Evolutionary conservation across 2,113 vertebrate species (phyloP).

Genomic region (Peromyscus polionotus): DNA sequence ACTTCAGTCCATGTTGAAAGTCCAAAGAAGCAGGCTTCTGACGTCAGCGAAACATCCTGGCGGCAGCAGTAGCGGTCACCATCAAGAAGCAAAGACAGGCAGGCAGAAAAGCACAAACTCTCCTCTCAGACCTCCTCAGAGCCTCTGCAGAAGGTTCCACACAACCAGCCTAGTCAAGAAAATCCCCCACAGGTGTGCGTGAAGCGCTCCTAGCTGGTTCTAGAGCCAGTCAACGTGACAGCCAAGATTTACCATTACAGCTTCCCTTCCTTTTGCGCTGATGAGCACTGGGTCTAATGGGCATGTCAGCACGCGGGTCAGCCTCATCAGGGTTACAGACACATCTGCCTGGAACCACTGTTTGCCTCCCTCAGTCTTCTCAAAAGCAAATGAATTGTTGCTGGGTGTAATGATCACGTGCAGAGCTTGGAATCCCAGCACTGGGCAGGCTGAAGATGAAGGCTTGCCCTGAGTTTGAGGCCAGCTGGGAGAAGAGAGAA

Average conservation of each 20-base stretch:
- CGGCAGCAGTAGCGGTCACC: not conserved
- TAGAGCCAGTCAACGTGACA: not conserved
- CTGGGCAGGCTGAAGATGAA: not conserved
- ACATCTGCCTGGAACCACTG: not conserved
- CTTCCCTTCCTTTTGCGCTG: not conserved
- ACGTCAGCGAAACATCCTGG: not conserved
- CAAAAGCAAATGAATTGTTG: not conserved
- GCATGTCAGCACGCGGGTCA: not conserved
- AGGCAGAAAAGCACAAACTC: not conserved
- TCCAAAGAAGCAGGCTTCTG: not conserved
- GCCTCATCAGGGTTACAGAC: not conserved
- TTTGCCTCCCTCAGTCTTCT: not conserved
- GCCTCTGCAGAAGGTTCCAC: not conserved
- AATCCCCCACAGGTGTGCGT: not conserved
- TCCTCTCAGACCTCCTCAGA: not conserved
- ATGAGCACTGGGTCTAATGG: not conserved
- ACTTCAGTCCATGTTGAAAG: not conserved
- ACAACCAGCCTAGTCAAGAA: not conserved
- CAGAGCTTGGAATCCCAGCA: not conserved
- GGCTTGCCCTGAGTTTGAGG: not conserved
- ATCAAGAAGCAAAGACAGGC: not conserved
- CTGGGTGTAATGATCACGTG: not conserved
- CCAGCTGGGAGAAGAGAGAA: not conserved
- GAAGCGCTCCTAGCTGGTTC: not conserved
- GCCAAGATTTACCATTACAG: not conserved